Evolutionary conservation across 2,888 invertebrate species (phyloP).

Genomic region (Pyrrhosoma nymphula): DNA sequence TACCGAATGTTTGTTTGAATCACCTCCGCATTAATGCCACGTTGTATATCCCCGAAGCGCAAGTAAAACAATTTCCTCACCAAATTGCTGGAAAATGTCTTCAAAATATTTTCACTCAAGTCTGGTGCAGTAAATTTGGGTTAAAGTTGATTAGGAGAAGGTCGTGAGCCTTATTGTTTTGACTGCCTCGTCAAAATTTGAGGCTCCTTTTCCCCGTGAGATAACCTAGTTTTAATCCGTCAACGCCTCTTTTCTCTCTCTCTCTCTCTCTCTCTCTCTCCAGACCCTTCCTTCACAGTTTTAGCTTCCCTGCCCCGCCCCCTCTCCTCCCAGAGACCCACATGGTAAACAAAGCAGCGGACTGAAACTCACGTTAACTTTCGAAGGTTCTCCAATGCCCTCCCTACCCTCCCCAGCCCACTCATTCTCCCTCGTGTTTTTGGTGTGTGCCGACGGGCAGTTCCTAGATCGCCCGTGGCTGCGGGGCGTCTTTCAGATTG

Average conservation of each 20-base stretch:
- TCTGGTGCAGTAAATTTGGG: background rate
- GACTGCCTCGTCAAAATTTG: background rate
- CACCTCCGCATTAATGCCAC: background rate
- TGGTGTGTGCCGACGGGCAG: background rate
- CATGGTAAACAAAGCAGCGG: slow-evolving; percentile 2
- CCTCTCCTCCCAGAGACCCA: too few relatives aligned
- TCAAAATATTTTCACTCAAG: background rate
- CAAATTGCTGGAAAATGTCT: background rate
- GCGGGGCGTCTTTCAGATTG: background rate
- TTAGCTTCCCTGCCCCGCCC: background rate
- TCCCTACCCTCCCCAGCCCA: background rate
- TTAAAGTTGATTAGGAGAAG: background rate
- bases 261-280: too few relatives aligned
- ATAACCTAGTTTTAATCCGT: slow-evolving; percentile 19
- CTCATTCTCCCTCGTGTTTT: too few relatives aligned
- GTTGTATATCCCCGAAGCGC: background rate
- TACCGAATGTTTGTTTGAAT: background rate
- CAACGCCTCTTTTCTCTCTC: background rate
- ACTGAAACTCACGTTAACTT: background rate
- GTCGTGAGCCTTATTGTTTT: background rate
- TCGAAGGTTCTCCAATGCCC: background rate
- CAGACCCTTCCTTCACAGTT: background rate
- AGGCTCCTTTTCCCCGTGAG: background rate
- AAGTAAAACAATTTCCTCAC: background rate
- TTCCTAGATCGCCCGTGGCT: background rate